Conservation (phyloP, 2,888 invertebrate species). For the Eristalis intricaria region DNA sequence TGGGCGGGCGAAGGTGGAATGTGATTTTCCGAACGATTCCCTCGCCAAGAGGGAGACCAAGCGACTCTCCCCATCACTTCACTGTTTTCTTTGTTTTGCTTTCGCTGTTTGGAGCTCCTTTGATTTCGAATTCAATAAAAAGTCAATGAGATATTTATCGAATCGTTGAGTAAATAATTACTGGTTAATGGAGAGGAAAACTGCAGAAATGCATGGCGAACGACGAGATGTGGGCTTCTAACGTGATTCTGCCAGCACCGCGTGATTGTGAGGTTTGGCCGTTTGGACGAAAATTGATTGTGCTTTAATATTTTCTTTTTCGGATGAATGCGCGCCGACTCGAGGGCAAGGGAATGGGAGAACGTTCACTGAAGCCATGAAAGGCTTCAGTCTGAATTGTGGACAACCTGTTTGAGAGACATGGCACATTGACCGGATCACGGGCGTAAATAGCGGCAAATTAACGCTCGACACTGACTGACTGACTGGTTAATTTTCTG, state of each 20-base stretch:
- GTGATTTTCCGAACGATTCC: slow-evolving; percentile 44
- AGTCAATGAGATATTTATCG: slow-evolving; percentile 59
- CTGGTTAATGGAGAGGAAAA: slow-evolving; percentile 31
- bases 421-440: background rate
- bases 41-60: background rate
- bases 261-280: background rate
- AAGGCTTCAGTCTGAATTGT: background rate
- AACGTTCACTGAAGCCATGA: too few species aligned
- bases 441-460: background rate
- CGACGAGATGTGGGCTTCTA: background rate
- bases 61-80: background rate
- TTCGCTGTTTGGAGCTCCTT: slow-evolving; percentile 30
- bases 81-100: background rate
- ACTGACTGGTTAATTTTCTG: too few species aligned
- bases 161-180: slow-evolving; percentile 62
- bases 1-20: slow-evolving; percentile 17
- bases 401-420: background rate
- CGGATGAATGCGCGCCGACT: background rate
- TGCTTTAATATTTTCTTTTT: background rate
- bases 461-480: background rate
- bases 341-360: too few species aligned
- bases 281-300: background rate
- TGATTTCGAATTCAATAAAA: slow-evolving; percentile 58
- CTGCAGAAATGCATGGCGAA: slow-evolving; percentile 14
- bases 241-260: background rate